These are phyloP conservation scores for Dione juno DNA, from an alignment of 2,888 invertebrate genomes.

Conservation along the genomic window DNA sequence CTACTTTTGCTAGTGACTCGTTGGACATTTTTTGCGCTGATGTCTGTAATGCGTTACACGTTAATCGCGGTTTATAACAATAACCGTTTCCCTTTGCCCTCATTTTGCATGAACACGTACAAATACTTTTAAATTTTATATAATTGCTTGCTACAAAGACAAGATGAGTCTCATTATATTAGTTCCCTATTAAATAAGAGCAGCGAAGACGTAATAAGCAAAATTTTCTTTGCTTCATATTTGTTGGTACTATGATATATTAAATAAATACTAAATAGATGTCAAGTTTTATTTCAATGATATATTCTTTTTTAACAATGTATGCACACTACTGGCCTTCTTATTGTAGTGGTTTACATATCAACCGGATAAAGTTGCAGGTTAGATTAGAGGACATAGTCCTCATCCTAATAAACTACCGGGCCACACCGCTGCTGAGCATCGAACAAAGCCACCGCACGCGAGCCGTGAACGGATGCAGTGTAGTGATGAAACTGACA, in stretches of 20 bases:
- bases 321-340: neutral
- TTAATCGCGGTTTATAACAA: constrained; percentile 59
- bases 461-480: constrained; percentile 50
- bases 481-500: constrained; percentile 82
- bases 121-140: constrained; percentile 32
- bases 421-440: constrained; percentile 46
- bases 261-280: no score
- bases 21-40: constrained; percentile 72
- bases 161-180: neutral
- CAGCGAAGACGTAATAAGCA: no score
- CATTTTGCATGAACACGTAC: constrained; percentile 43
- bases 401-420: constrained; percentile 47
- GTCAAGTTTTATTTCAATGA: neutral
- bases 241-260: no score
- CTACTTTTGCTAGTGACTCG: constrained; percentile 79
- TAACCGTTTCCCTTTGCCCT: constrained; percentile 49
- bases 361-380: constrained; percentile 25
- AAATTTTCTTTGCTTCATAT: no score
- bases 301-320: neutral
- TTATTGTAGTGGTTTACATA: neutral
- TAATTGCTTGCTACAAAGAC: neutral
- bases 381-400: constrained; percentile 45
- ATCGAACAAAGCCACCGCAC: constrained; percentile 57
- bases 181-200: neutral
- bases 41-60: constrained; percentile 57